Percentiles rank a stretch among this genome's conserved stretches.
Conservation (phyloP, 2,888 invertebrate species). For the Galerucella calmariensis region DNA sequence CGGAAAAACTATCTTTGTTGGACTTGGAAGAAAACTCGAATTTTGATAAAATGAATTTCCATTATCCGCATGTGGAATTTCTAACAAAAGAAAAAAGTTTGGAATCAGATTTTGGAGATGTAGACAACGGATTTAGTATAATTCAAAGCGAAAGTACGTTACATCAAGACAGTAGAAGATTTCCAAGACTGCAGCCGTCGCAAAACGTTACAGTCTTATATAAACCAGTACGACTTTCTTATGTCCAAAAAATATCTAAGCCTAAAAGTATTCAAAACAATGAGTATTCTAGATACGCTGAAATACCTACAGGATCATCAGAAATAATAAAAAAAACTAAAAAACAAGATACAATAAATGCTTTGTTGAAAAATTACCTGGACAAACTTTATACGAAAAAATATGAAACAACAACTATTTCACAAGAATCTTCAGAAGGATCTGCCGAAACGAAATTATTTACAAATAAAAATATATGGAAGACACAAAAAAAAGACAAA, state of each 20-base stretch:
- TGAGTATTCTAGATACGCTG: slow-evolving; percentile 44
- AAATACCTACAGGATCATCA: slow-evolving; percentile 20
- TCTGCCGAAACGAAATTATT: slow-evolving; percentile 48
- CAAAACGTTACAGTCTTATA: slow-evolving; percentile 17
- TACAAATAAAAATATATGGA: slow-evolving; percentile 36
- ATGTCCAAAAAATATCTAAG: slow-evolving; percentile 45
- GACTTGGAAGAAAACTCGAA: slow-evolving; percentile 16
- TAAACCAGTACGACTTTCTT: slow-evolving; percentile 31
- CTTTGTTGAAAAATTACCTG: slow-evolving; percentile 51
- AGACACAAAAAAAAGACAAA: slow-evolving; percentile 58
- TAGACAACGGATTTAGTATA: slow-evolving; percentile 27
- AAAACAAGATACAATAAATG: slow-evolving; percentile 48
- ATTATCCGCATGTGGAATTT: slow-evolving; percentile 44
- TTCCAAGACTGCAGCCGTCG: slow-evolving; percentile 37
- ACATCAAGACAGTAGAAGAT: slow-evolving; percentile 14
- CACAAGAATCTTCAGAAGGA: slow-evolving; percentile 1
- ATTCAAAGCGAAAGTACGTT: slow-evolving; percentile 35
- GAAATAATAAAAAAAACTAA: slow-evolving; percentile 19
- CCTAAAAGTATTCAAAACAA: slow-evolving; percentile 11
- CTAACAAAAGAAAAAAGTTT: slow-evolving; percentile 41
- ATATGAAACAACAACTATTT: slow-evolving; percentile 28
- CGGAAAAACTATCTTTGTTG: slow-evolving; percentile 4
- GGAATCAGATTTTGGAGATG: slow-evolving; percentile 47
- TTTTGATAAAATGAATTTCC: slow-evolving; percentile 42
- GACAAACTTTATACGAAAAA: slow-evolving; percentile 51